These are phyloP conservation scores for Cynopterus brachyotis DNA, from an alignment of 2,113 vertebrate genomes.

Conservation along the genomic window DNA sequence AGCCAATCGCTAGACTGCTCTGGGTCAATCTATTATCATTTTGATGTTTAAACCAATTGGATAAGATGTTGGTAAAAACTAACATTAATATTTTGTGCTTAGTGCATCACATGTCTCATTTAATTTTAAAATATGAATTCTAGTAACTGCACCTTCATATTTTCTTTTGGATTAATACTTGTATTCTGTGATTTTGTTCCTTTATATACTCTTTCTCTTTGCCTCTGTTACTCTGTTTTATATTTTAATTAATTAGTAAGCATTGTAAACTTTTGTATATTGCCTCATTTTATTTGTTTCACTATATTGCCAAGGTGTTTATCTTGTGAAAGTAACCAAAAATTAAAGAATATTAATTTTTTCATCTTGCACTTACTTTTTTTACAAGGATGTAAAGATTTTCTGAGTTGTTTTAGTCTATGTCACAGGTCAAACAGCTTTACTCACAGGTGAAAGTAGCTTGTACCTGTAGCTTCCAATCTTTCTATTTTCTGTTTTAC, in stretches of 20 bases:
- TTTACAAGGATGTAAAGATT: background rate
- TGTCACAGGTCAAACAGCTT: background rate
- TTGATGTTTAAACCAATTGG: background rate
- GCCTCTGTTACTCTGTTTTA: background rate
- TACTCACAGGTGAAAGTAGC: background rate
- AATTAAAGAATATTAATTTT: background rate
- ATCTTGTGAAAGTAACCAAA: background rate
- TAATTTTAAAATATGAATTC: background rate
- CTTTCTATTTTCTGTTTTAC: background rate
- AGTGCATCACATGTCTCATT: background rate
- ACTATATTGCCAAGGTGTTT: too few relatives aligned
- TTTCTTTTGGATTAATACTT: background rate
- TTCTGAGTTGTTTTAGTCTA: background rate
- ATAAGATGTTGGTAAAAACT: background rate
- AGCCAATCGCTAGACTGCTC: background rate
- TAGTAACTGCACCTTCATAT: background rate
- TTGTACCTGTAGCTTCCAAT: background rate
- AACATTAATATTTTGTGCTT: background rate
- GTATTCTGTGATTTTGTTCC: background rate
- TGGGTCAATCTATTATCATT: background rate
- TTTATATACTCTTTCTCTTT: background rate
- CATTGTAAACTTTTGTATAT: background rate
- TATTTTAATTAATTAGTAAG: background rate
- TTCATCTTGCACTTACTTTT: background rate
- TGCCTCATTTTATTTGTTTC: background rate